Percentiles rank a stretch among this genome's conserved stretches.
Conservation (phyloP, 2,113 vertebrate species). For the Myotis davidii region DNA sequence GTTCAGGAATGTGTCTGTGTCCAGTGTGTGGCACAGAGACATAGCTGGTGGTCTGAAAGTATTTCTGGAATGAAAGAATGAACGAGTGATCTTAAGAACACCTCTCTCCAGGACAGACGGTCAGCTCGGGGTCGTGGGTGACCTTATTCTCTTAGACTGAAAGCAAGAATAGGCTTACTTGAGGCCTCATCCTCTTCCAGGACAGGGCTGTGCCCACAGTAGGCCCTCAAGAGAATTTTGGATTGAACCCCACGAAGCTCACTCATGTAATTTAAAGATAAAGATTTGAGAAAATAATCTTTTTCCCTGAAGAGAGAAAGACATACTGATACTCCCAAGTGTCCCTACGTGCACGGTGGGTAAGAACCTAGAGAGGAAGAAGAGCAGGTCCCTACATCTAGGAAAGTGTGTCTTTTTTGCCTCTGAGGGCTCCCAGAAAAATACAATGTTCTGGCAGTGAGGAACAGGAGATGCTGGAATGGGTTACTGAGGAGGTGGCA, state of each 20-base stretch:
- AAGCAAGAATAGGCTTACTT: too few relatives aligned
- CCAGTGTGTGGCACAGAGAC: background rate
- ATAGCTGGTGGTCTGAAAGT: background rate
- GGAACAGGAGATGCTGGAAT: slow-evolving; percentile 56
- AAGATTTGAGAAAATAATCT: background rate
- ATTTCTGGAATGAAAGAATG: background rate
- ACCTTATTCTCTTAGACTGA: background rate
- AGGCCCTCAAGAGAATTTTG: background rate
- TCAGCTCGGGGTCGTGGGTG: background rate
- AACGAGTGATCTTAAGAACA: fast-evolving
- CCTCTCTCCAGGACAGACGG: background rate
- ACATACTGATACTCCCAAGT: background rate
- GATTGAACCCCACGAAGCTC: background rate
- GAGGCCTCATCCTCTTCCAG: background rate
- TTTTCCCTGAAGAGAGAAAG: background rate
- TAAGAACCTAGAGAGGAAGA: background rate
- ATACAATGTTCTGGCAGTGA: slow-evolving; percentile 49
- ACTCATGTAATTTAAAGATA: background rate
- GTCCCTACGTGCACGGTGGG: background rate
- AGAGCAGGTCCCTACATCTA: background rate
- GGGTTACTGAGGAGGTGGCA: slow-evolving; percentile 73
- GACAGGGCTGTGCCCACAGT: background rate
- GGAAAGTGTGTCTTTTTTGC: background rate
- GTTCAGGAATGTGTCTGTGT: background rate
- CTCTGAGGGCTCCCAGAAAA: background rate